Percentiles rank a stretch among this genome's conserved stretches.
Conservation (phyloP, 1,140 invertebrate species). For the Aphis craccivora region DNA sequence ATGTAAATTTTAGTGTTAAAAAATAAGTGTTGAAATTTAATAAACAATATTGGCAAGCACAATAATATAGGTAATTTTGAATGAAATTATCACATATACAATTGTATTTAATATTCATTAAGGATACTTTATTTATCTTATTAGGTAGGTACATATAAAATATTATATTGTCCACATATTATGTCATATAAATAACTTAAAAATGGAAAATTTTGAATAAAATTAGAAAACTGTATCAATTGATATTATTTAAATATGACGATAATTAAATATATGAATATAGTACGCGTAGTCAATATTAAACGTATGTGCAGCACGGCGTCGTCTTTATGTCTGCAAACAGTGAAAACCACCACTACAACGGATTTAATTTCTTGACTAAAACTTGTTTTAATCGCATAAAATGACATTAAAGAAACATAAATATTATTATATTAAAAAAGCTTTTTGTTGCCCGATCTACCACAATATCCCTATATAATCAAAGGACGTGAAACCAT, state of each 20-base stretch:
- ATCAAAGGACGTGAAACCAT: not conserved
- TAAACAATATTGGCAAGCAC: not conserved
- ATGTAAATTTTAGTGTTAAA: too few relatives aligned
- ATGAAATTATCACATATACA: not conserved
- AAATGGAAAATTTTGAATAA: not conserved
- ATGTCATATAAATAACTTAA: not conserved
- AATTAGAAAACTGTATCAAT: not conserved
- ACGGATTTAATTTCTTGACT: not conserved
- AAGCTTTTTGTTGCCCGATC: not conserved
- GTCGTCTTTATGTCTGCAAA: slow-evolving; percentile 1
- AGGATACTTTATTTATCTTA: not conserved
- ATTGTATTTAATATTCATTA: not conserved
- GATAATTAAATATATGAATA: too few relatives aligned
- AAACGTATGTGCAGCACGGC: not conserved
- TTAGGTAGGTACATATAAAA: not conserved
- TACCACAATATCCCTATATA: not conserved
- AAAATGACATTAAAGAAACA: not conserved
- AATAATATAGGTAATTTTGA: not conserved
- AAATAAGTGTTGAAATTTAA: not conserved
- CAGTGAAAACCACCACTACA: not conserved
- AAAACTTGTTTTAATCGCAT: not conserved
- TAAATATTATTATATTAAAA: not conserved
- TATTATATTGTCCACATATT: not conserved
- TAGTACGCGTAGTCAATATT: not conserved
- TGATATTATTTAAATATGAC: not conserved